Conservation (phyloP, 2,797 vertebrate genomes). For the Myotis planiceps region DNA sequence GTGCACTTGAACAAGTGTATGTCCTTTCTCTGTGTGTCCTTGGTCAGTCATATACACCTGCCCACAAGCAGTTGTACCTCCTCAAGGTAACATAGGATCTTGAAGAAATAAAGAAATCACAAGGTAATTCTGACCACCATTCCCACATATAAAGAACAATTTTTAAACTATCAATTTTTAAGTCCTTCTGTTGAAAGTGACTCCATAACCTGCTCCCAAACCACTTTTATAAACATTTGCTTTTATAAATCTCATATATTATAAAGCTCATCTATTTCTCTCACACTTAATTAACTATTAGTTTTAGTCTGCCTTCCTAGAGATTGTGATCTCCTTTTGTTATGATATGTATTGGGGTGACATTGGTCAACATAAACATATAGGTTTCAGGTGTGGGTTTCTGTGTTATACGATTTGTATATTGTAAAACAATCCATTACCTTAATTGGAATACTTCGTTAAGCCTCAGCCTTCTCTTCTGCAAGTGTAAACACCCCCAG, state of each 20-base stretch:
- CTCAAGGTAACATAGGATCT: background rate
- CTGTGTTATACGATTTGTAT: too few relatives aligned
- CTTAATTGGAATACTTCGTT: background rate
- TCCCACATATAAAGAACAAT: background rate
- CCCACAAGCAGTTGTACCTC: background rate
- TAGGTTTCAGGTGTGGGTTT: too few relatives aligned
- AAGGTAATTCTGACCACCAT: background rate
- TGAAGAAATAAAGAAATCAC: background rate
- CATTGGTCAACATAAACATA: too few relatives aligned
- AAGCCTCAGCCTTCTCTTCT: background rate
- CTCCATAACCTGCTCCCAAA: background rate
- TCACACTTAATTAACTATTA: background rate
- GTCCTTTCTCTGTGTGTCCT: background rate
- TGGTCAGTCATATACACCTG: background rate
- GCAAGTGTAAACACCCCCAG: background rate
- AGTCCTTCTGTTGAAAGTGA: background rate
- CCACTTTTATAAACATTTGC: background rate
- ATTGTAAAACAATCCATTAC: background rate
- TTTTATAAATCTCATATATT: background rate
- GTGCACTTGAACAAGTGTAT: accelerated
- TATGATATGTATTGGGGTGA: too few relatives aligned
- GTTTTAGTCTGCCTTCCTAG: background rate
- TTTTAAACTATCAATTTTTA: background rate
- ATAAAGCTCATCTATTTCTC: background rate
- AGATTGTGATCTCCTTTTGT: background rate